These are phyloP conservation scores for Pedicia rivosa DNA, from an alignment of 2,888 invertebrate species.

Conservation along the genomic window DNA sequence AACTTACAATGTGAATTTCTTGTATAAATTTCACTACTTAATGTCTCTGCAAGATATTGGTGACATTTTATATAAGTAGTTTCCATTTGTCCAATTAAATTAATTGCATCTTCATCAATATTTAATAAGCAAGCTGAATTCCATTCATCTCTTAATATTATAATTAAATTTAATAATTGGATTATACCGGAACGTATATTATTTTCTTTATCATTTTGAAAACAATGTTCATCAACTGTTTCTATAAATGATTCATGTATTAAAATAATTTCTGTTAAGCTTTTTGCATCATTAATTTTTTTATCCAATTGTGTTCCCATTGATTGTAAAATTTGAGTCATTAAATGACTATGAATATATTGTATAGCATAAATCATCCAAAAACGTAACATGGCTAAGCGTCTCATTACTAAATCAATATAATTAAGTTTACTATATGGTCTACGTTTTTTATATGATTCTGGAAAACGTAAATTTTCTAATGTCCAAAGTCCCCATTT, in stretches of 20 bases:
- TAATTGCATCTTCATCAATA: slow-evolving; percentile 13
- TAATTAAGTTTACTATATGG: slow-evolving; percentile 21
- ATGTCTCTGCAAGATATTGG: slow-evolving; percentile 21
- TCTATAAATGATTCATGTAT: slow-evolving; percentile 26
- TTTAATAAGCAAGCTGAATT: slow-evolving; percentile 16
- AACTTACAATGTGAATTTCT: slow-evolving; percentile 13
- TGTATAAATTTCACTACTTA: slow-evolving; percentile 22
- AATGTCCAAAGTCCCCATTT: slow-evolving; percentile 38
- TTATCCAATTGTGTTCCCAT: slow-evolving; percentile 22
- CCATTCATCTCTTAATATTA: slow-evolving; percentile 26
- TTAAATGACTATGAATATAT: slow-evolving; percentile 35
- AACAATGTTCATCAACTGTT: slow-evolving; percentile 22
- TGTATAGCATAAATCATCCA: slow-evolving; percentile 37
- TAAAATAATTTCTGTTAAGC: slow-evolving; percentile 21
- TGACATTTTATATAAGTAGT: slow-evolving; percentile 23
- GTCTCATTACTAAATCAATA: slow-evolving; percentile 24
- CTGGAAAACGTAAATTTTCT: slow-evolving; percentile 31
- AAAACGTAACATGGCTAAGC: slow-evolving; percentile 35
- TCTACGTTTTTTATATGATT: slow-evolving; percentile 14
- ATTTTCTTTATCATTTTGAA: slow-evolving; percentile 11
- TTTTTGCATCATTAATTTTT: slow-evolving; percentile 19
- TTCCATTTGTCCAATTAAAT: slow-evolving; percentile 1
- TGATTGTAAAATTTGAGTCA: slow-evolving; percentile 32
- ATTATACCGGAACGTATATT: slow-evolving; percentile 5
- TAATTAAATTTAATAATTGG: slow-evolving; percentile 23